These are phyloP conservation scores for Phalacrocorax brasilianus DNA, from an alignment of 2,113 vertebrate genomes.

Conservation along the genomic window DNA sequence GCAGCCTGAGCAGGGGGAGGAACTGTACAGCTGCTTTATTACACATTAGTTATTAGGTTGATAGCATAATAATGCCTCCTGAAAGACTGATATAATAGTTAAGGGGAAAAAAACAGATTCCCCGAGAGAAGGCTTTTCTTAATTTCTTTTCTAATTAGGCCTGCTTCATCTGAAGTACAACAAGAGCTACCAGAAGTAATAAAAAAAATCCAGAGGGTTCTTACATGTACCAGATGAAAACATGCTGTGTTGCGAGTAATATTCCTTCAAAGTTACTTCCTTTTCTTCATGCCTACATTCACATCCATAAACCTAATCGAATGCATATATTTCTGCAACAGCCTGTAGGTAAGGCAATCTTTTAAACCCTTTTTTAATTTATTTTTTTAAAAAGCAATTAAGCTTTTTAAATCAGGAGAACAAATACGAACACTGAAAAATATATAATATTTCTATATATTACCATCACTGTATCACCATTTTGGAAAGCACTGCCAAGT, in stretches of 20 bases:
- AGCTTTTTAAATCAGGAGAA: not conserved
- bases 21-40: too few species aligned
- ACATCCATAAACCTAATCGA: not conserved
- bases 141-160: not conserved
- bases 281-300: not conserved
- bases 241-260: not conserved
- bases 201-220: not conserved
- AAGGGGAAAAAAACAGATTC: not conserved
- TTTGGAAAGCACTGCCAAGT: not conserved
- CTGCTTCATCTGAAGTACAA: not conserved
- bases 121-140: not conserved
- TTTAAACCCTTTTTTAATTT: not conserved
- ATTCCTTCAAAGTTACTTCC: not conserved
- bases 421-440: not conserved
- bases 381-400: not conserved
- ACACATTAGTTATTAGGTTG: not conserved
- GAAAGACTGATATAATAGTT: not conserved
- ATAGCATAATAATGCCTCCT: not conserved
- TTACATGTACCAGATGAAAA: not conserved
- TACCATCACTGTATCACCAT: too few species aligned
- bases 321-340: not conserved
- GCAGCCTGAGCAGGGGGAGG: not conserved
- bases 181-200: not conserved
- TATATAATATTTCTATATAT: not conserved
- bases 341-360: not conserved